Percentiles rank a stretch among this genome's conserved stretches.
These are phyloP conservation scores for Albula glossodonta DNA, from an alignment of 2,113 vertebrate genomes.

Conservation along the genomic window DNA sequence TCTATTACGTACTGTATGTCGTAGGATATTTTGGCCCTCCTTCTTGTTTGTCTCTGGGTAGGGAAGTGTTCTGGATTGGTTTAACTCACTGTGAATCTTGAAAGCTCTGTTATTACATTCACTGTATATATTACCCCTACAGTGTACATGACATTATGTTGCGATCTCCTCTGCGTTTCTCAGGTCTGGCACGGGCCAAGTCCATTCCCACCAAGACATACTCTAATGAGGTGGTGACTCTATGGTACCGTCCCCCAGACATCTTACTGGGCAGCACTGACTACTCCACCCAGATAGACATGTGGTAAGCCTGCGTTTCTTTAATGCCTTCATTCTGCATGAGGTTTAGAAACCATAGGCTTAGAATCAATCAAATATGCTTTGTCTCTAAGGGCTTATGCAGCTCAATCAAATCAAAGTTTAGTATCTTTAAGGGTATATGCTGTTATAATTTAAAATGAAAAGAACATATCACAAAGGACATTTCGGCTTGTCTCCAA, in stretches of 20 bases:
- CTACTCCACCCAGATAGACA: conserved; percentile 91
- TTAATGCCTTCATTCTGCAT: not conserved
- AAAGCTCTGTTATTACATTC: too few relatives aligned
- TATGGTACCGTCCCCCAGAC: conserved; percentile 89
- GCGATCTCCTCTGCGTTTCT: not conserved
- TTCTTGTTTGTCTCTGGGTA: too few relatives aligned
- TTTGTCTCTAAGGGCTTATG: too few relatives aligned
- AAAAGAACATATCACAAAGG: too few relatives aligned
- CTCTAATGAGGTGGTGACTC: conserved; percentile 88
- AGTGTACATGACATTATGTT: not conserved
- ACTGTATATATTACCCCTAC: not conserved
- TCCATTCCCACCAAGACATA: conserved; percentile 91
- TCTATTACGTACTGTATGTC: not conserved
- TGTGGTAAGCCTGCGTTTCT: conserved; percentile 74
- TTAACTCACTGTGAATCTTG: not conserved
- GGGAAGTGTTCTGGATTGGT: not conserved
- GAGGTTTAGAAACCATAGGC: not conserved
- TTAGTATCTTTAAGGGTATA: too few relatives aligned
- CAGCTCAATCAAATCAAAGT: too few relatives aligned
- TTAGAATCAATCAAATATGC: too few relatives aligned
- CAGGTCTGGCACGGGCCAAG: conserved; percentile 86
- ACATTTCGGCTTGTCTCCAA: too few relatives aligned
- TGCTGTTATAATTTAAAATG: too few relatives aligned
- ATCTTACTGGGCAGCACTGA: conserved; percentile 86
- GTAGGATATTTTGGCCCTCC: too few relatives aligned